phyloP scores from a whole-genome alignment of 1,140 invertebrate genomes.

The Drosophila bifasciata region DNA sequence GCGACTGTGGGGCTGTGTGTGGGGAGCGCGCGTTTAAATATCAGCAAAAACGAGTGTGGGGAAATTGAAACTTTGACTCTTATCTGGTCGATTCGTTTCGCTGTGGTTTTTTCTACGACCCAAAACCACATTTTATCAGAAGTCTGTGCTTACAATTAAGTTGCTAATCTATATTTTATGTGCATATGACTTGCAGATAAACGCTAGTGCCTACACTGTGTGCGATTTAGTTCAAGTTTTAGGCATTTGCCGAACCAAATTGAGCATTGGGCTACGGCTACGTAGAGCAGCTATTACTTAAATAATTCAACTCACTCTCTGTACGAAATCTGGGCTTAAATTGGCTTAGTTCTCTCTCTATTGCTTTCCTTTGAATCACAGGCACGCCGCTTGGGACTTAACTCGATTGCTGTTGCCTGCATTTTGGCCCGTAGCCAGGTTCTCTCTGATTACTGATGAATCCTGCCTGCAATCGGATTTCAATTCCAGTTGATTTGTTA shows the following conservation, averaged over 20 bases:
- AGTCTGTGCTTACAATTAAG: conserved; percentile 29
- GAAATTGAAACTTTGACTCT: conserved; percentile 10
- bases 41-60: conserved; percentile 14
- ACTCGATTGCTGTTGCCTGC: conserved; percentile 16
- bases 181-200: conserved; percentile 8
- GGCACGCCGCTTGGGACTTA: conserved; percentile 10
- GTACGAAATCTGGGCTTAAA: conserved; percentile 1
- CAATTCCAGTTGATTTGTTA: conserved; percentile 72
- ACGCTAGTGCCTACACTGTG: neutral
- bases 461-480: conserved; percentile 40
- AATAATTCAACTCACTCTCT: conserved; percentile 4
- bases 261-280: neutral
- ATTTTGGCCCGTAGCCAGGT: conserved; percentile 46
- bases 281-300: neutral
- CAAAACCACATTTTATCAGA: conserved; percentile 38
- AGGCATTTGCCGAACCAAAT: no score
- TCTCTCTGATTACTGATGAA: conserved; percentile 44
- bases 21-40: conserved; percentile 59
- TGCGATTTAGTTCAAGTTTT: neutral
- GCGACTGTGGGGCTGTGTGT: conserved; percentile 40
- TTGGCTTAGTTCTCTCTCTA: conserved; percentile 19
- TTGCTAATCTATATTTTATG: conserved; percentile 48
- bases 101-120: conserved; percentile 35
- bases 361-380: conserved; percentile 22
- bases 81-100: conserved; percentile 6